Evolutionary conservation across 2,797 vertebrate species (phyloP).

Genomic region (Artibeus jamaicensis): DNA sequence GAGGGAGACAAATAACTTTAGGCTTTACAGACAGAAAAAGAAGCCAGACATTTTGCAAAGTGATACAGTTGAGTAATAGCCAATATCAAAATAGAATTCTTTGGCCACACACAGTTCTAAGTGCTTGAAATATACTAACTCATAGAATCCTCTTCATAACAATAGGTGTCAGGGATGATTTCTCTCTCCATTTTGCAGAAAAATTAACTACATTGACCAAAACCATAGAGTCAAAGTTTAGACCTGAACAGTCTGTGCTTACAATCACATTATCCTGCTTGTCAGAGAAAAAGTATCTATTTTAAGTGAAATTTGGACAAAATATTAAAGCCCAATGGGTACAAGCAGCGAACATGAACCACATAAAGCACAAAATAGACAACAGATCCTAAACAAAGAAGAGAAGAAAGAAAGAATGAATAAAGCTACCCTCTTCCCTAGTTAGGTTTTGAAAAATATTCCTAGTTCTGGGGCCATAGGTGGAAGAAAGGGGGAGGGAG

Average conservation of each 20-base stretch:
- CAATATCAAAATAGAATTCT: not conserved
- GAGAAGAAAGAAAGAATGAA: not conserved
- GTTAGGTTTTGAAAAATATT: not conserved
- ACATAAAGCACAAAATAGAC: not conserved
- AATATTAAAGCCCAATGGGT: not conserved
- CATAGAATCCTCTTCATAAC: not conserved
- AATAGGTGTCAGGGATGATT: not conserved
- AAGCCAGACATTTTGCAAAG: not conserved
- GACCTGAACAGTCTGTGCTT: not conserved
- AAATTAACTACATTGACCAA: not conserved
- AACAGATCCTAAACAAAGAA: not conserved
- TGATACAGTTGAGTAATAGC: not conserved
- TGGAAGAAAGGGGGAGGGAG: not conserved
- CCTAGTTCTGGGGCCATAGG: not conserved
- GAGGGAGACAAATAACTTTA: not conserved
- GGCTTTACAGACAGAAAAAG: not conserved
- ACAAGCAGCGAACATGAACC: not conserved
- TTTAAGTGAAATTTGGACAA: constrained; percentile 33
- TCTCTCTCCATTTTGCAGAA: constrained; percentile 4
- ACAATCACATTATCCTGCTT: not conserved
- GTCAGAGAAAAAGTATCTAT: not conserved
- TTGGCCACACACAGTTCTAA: not conserved
- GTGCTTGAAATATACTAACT: not conserved
- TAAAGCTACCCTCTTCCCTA: not conserved
- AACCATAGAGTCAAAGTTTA: not conserved